phyloP scores from a whole-genome alignment of 2,797 vertebrate species.

The Phrynocephalus vlangalii region DNA sequence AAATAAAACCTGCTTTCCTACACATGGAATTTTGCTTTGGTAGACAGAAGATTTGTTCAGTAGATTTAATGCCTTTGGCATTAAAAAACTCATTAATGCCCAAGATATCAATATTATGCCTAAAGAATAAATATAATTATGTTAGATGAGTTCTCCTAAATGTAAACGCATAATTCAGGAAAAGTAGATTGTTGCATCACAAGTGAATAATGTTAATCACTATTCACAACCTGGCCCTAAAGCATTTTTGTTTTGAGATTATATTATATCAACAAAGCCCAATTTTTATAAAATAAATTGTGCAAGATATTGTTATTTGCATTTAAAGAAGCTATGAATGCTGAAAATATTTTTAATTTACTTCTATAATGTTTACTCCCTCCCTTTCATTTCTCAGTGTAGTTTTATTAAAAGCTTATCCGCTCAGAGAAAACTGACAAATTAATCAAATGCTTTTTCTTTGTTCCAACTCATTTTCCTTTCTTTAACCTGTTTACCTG shows the following conservation, averaged over 20 bases:
- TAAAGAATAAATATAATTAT: constrained; percentile 53
- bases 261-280: constrained; percentile 53
- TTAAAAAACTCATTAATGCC: constrained; percentile 38
- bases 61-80: constrained; percentile 31
- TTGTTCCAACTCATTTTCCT: constrained; percentile 40
- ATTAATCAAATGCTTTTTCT: constrained; percentile 25
- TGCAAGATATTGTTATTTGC: constrained; percentile 55
- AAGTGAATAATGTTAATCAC: constrained; percentile 46
- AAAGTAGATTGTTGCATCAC: constrained; percentile 42
- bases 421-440: constrained; percentile 37
- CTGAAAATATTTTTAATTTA: constrained; percentile 57
- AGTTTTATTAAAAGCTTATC: constrained; percentile 48
- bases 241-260: constrained; percentile 57
- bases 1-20: neutral
- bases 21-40: neutral
- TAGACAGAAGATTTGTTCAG: constrained; percentile 36
- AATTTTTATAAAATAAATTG: neutral
- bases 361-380: constrained; percentile 43
- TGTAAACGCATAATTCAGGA: constrained; percentile 37
- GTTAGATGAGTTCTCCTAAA: neutral
- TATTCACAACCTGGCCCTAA: constrained; percentile 39
- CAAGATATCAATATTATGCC: constrained; percentile 37
- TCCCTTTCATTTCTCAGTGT: constrained; percentile 42
- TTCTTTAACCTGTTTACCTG: constrained; percentile 34
- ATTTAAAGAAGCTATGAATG: constrained; percentile 50